A percentile compares a stretch with the other conserved stretches of the same genome.
These are phyloP conservation scores for Campaea margaritaria DNA, from an alignment of 2,888 invertebrate species.

Conservation along the genomic window DNA sequence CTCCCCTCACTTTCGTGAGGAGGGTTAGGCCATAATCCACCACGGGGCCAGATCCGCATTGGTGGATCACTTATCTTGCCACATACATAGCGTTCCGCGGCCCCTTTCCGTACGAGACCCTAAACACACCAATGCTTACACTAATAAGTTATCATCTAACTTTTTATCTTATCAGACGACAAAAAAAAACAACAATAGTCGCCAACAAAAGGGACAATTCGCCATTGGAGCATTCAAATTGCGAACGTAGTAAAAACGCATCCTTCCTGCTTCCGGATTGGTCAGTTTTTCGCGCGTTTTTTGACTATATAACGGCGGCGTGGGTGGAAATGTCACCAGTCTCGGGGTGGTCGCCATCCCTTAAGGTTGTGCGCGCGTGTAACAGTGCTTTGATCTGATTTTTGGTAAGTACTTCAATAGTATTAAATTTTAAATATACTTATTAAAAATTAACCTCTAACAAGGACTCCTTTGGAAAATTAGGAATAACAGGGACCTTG, in stretches of 20 bases:
- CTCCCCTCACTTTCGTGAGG: too few relatives aligned
- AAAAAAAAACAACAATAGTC: constrained; percentile 40
- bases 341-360: constrained; percentile 58
- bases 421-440: background rate
- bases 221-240: constrained; percentile 73
- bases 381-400: constrained; percentile 37
- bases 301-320: constrained; percentile 60
- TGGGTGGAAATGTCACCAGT: constrained; percentile 57
- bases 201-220: constrained; percentile 76
- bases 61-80: too few relatives aligned
- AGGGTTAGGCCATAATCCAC: too few relatives aligned
- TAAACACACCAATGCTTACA: constrained; percentile 34
- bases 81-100: too few relatives aligned
- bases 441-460: too few relatives aligned
- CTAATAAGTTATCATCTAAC: constrained; percentile 24
- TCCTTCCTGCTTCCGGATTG: constrained; percentile 80
- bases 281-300: constrained; percentile 66
- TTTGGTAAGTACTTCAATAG: constrained; percentile 46
- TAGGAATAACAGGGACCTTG: too few relatives aligned
- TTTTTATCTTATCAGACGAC: background rate
- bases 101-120: background rate
- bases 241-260: constrained; percentile 71
- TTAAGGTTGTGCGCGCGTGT: constrained; percentile 52
- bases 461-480: too few relatives aligned
- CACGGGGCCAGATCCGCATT: too few relatives aligned